A percentile compares a stretch with the other conserved stretches of the same genome.
These are phyloP conservation scores for Diplosoma virens DNA, from an alignment of 23 tunicate species.

Conservation along the genomic window DNA sequence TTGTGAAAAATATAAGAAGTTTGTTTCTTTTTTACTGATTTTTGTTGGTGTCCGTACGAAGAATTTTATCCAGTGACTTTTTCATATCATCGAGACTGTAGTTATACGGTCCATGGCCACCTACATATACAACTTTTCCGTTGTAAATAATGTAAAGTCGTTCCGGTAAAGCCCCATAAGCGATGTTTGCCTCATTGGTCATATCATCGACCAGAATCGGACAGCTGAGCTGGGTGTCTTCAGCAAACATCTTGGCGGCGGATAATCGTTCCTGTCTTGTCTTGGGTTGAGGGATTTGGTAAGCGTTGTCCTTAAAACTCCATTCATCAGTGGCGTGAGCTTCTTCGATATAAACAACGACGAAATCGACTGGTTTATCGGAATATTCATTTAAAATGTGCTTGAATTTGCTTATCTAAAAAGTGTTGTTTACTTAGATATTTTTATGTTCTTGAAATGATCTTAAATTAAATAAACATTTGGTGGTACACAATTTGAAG, in stretches of 20 bases:
- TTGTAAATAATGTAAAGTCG: constrained; percentile 37
- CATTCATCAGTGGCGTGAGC: constrained; percentile 54
- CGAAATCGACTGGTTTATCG: constrained; percentile 33
- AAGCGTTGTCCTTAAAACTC: constrained; percentile 22
- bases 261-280: constrained; percentile 4
- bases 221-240: constrained; percentile 12
- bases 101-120: constrained; percentile 34
- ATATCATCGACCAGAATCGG: constrained; percentile 44
- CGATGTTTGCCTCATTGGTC: constrained; percentile 30
- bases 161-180: constrained; percentile 55
- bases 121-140: constrained; percentile 24
- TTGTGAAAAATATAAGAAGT: no score
- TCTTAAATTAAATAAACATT: no score
- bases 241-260: constrained; percentile 34
- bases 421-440: no score
- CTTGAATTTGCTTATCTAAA: constrained; percentile 26
- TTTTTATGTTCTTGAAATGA: no score
- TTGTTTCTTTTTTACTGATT: neutral
- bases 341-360: constrained; percentile 45
- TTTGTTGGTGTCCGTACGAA: neutral
- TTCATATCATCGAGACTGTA: constrained; percentile 36
- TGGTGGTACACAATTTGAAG: no score
- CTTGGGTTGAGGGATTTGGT: constrained; percentile 13
- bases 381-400: neutral
- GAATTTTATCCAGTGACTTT: neutral